Evolutionary conservation across 2,888 invertebrate species (phyloP).

Genomic region (Crematogaster levior): DNA sequence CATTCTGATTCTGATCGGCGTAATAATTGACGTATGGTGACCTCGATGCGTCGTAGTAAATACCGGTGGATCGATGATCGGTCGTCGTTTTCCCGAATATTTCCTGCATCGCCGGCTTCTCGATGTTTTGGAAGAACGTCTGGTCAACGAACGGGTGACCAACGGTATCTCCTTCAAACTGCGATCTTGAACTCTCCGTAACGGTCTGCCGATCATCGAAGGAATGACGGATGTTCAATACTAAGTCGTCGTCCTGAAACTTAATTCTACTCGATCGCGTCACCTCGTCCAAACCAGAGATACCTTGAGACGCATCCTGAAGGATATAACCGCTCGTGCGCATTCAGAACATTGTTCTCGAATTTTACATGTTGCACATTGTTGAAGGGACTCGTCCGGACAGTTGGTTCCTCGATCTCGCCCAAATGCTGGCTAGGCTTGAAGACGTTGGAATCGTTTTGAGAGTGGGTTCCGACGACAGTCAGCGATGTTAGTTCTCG

Average conservation of each 20-base stretch:
- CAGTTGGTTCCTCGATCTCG: slow-evolving; percentile 68
- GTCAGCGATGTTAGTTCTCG: background rate
- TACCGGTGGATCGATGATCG: background rate
- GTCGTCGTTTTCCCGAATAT: slow-evolving; percentile 64
- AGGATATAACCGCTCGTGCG: slow-evolving; percentile 26
- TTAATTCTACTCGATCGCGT: slow-evolving; percentile 51
- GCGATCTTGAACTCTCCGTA: slow-evolving; percentile 27
- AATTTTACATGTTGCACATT: slow-evolving; percentile 72
- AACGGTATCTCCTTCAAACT: background rate
- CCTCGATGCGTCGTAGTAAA: slow-evolving; percentile 8
- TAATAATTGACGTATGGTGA: slow-evolving; percentile 37
- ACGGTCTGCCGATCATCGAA: background rate
- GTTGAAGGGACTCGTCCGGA: slow-evolving; percentile 70
- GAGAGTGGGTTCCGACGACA: background rate
- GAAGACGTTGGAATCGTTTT: slow-evolving; percentile 49
- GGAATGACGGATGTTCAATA: slow-evolving; percentile 18
- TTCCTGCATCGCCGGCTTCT: slow-evolving; percentile 54
- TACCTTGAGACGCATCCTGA: slow-evolving; percentile 10
- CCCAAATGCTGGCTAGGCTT: slow-evolving; percentile 80
- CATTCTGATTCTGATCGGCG: slow-evolving; percentile 19
- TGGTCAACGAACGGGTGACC: slow-evolving; percentile 30
- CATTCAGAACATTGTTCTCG: slow-evolving; percentile 56
- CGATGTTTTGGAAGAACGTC: slow-evolving; percentile 41
- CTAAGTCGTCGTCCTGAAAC: slow-evolving; percentile 67
- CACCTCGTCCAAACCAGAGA: background rate